Evolutionary conservation across 2,797 vertebrate species (phyloP).

Genomic region (Oophaga sylvatica): DNA sequence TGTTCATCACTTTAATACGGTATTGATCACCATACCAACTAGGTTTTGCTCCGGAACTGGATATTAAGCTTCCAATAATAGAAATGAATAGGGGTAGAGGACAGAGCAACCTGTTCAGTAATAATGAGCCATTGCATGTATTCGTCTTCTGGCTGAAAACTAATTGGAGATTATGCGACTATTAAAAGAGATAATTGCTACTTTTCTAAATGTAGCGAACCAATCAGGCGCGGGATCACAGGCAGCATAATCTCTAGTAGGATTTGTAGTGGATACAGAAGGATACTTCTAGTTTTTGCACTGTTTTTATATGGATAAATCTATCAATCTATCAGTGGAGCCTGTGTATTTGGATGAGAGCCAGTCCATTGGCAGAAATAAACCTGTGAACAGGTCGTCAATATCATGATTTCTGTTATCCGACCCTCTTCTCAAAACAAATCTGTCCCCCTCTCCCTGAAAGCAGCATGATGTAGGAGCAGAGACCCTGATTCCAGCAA

Average conservation of each 20-base stretch:
- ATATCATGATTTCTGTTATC: too few species aligned
- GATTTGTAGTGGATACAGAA: not conserved
- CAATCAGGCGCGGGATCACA: not conserved
- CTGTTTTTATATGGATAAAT: not conserved
- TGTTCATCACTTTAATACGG: conserved; percentile 21
- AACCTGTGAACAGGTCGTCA: too few species aligned
- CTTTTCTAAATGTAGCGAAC: conserved; percentile 2
- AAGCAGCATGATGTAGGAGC: too few species aligned
- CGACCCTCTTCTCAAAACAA: too few species aligned
- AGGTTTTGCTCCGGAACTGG: not conserved
- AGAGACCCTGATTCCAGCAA: too few species aligned
- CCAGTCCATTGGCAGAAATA: not conserved
- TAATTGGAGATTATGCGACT: conserved; percentile 25
- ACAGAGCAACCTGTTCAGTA: conserved; percentile 2
- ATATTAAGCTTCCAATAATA: not conserved
- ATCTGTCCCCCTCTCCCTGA: too few species aligned
- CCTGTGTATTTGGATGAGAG: not conserved
- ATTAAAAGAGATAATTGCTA: not conserved
- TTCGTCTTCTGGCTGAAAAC: not conserved
- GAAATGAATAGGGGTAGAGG: not conserved
- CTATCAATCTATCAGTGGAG: not conserved
- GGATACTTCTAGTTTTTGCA: not conserved
- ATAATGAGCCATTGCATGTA: conserved; percentile 21
- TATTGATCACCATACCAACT: conserved; percentile 28
- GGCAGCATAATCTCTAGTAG: too few species aligned